Conservation (phyloP, 2,113 vertebrate genomes). For the Lycocorax pyrrhopterus region DNA sequence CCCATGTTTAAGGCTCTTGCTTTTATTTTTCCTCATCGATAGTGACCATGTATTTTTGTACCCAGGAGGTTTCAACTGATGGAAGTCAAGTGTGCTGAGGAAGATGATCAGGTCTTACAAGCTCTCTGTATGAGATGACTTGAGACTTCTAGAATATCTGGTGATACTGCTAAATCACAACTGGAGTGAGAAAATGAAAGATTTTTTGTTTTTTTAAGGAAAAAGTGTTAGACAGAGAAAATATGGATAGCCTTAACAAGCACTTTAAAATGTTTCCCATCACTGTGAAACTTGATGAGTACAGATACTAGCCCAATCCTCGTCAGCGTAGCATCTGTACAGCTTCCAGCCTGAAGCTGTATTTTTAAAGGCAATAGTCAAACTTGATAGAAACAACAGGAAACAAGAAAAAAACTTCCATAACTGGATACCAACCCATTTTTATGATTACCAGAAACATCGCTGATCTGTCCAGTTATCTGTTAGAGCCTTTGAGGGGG, state of each 20-base stretch:
- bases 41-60: not conserved
- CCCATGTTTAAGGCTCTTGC: not conserved
- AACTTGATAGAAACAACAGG: not conserved
- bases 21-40: not conserved
- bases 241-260: not conserved
- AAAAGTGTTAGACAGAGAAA: not conserved
- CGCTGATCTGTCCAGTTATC: accelerated
- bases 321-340: not conserved
- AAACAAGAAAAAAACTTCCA: not conserved
- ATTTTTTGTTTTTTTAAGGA: not conserved
- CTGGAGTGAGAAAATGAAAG: not conserved
- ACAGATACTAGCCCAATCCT: not conserved
- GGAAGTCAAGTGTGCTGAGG: not conserved
- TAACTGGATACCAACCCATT: not conserved
- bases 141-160: not conserved
- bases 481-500: not conserved
- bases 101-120: not conserved
- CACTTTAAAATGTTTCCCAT: not conserved
- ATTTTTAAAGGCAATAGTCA: not conserved
- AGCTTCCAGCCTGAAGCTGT: not conserved
- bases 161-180: not conserved
- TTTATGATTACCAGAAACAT: not conserved
- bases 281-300: not conserved
- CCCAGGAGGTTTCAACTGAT: not conserved
- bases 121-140: not conserved